Conservation (phyloP, 2,113 vertebrate species). For the Verasper variegatus region DNA sequence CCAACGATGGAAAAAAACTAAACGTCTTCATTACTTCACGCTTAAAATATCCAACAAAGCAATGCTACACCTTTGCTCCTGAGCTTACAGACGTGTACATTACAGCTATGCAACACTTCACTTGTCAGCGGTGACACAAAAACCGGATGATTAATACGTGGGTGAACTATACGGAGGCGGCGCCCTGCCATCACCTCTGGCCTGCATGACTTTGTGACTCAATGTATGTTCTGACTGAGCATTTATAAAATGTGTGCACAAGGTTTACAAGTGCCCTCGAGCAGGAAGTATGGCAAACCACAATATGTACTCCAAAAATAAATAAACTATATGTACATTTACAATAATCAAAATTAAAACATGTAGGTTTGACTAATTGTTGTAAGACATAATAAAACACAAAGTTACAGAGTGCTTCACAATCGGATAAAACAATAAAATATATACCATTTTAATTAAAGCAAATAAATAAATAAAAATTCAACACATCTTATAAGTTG, state of each 20-base stretch:
- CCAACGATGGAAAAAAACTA: not conserved
- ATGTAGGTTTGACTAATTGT: too few relatives aligned
- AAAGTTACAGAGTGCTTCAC: too few relatives aligned
- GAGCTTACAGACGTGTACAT: not conserved
- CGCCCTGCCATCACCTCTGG: not conserved
- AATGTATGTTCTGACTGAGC: not conserved
- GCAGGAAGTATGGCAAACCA: too few relatives aligned
- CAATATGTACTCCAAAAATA: too few relatives aligned
- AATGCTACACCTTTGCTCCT: not conserved
- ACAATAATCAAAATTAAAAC: too few relatives aligned
- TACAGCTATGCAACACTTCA: not conserved
- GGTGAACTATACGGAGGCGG: not conserved
- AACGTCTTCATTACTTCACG: not conserved
- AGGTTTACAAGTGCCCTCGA: not conserved
- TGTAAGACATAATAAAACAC: too few relatives aligned
- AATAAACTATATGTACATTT: too few relatives aligned
- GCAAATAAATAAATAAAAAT: too few relatives aligned
- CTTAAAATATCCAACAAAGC: constrained; percentile 6
- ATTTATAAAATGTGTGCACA: not conserved
- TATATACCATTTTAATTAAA: too few relatives aligned
- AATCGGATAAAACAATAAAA: too few relatives aligned
- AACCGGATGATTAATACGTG: constrained; percentile 7
- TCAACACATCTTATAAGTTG: too few relatives aligned
- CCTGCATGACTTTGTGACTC: not conserved
- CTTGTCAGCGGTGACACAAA: not conserved